Conservation (phyloP, 2,113 vertebrate genomes). For the Bothrops jararaca region DNA sequence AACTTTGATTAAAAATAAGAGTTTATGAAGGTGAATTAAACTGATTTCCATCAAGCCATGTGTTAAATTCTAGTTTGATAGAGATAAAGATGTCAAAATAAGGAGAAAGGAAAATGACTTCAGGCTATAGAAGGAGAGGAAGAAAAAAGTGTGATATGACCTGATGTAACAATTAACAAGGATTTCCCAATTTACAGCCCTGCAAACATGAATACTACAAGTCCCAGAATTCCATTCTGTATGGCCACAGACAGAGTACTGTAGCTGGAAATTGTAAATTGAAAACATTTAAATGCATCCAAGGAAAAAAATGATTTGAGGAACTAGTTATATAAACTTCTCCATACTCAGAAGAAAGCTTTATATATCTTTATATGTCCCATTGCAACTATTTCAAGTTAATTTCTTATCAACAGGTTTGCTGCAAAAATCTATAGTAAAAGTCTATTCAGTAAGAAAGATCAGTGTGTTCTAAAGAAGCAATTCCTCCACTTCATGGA, state of each 20-base stretch:
- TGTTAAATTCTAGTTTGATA: background rate
- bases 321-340: background rate
- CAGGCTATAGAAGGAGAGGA: background rate
- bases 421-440: background rate
- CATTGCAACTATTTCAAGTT: background rate
- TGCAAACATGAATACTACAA: background rate
- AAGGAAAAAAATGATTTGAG: background rate
- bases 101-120: background rate
- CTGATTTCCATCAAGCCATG: background rate
- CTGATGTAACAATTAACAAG: background rate
- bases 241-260: background rate
- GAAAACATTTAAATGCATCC: background rate
- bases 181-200: background rate
- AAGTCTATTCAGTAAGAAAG: background rate
- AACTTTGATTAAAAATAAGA: background rate
- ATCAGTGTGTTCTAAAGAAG: background rate
- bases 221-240: background rate
- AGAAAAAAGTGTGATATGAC: background rate
- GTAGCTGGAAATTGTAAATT: background rate
- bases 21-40: background rate
- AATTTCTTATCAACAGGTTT: background rate
- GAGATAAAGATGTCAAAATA: background rate
- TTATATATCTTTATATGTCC: background rate
- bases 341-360: background rate
- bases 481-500: background rate